A percentile compares a stretch with the other conserved stretches of the same genome.
These are phyloP conservation scores for Chrysolophus pictus DNA, from an alignment of 2,797 vertebrate species.

Conservation along the genomic window DNA sequence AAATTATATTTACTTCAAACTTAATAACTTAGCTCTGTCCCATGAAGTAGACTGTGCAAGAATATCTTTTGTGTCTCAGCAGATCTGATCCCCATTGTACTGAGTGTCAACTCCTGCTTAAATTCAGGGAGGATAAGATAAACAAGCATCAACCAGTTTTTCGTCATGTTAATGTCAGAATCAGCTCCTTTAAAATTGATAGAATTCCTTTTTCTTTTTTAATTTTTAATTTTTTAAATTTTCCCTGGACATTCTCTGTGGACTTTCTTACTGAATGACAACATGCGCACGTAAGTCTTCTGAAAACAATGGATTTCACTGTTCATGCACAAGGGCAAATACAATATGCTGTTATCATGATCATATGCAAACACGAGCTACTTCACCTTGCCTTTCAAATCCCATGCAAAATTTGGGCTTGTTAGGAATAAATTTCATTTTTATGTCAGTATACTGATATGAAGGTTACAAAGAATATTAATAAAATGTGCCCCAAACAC, in stretches of 20 bases:
- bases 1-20: not conserved
- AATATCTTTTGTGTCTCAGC: not conserved
- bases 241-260: not conserved
- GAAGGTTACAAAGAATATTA: not conserved
- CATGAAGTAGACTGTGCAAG: not conserved
- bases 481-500: not conserved
- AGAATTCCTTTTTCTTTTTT: not conserved
- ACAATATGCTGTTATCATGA: not conserved
- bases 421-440: not conserved
- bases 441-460: not conserved
- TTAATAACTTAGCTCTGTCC: not conserved
- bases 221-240: not conserved
- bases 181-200: not conserved
- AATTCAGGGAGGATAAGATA: not conserved
- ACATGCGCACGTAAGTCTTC: not conserved
- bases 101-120: not conserved
- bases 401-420: not conserved
- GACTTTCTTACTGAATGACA: not conserved
- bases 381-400: conserved; percentile 10
- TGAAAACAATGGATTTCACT: conserved; percentile 12
- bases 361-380: not conserved
- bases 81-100: not conserved
- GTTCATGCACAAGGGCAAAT: not conserved
- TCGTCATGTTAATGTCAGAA: not conserved
- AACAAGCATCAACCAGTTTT: not conserved